Evolutionary conservation across 1,140 invertebrate species (phyloP).

Genomic region (Tenebrio molitor): DNA sequence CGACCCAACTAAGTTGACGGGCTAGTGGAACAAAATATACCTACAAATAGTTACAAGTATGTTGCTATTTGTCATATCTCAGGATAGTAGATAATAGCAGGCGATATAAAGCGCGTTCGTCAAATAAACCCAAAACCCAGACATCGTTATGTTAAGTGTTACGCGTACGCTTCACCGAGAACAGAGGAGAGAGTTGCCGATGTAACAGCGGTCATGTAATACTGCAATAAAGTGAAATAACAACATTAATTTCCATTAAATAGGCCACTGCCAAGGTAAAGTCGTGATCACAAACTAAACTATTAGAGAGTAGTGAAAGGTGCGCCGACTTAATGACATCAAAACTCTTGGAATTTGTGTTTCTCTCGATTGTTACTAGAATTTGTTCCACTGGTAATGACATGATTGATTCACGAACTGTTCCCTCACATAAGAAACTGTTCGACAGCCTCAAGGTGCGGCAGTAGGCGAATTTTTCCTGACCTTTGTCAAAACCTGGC

Average conservation of each 20-base stretch:
- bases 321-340: conserved; percentile 44
- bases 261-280: conserved; percentile 48
- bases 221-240: conserved; percentile 43
- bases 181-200: conserved; percentile 34
- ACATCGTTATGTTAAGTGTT: no score
- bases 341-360: conserved; percentile 26
- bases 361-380: conserved; percentile 19
- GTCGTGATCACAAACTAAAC: conserved; percentile 37
- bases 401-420: conserved; percentile 7
- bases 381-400: conserved; percentile 14
- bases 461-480: conserved; percentile 12
- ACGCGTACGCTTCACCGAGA: conserved; percentile 27
- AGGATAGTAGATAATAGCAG: no score
- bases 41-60: no score
- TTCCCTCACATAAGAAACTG: not conserved
- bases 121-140: no score
- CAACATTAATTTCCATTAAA: conserved; percentile 47
- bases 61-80: no score
- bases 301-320: conserved; percentile 48
- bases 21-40: no score
- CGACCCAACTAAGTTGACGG: no score
- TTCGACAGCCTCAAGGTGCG: not conserved
- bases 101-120: no score
- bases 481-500: conserved; percentile 32
- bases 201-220: conserved; percentile 45